A percentile compares a stretch with the other conserved stretches of the same genome.
phyloP scores from a whole-genome alignment of 1,140 invertebrate genomes.

The Papilio polytes region DNA sequence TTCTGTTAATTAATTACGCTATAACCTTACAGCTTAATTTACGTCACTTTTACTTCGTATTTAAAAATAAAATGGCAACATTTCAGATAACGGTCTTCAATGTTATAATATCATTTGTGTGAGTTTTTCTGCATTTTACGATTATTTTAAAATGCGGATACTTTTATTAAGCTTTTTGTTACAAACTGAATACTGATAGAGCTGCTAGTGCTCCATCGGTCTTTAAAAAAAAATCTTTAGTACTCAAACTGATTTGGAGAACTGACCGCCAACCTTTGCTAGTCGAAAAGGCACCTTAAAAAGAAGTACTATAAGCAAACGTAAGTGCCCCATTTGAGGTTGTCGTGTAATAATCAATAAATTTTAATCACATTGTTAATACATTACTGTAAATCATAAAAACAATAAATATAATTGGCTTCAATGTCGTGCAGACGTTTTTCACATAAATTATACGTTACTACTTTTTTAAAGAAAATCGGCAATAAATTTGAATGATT shows the following conservation, averaged over 20 bases:
- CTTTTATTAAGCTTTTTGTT: too few relatives aligned
- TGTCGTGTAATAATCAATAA: background rate
- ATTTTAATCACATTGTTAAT: slow-evolving; percentile 10
- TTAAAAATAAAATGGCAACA: too few relatives aligned
- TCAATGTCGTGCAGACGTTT: slow-evolving; percentile 40
- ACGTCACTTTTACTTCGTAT: background rate
- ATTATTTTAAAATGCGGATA: too few relatives aligned
- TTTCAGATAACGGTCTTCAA: too few relatives aligned
- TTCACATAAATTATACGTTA: slow-evolving; percentile 15
- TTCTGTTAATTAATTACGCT: background rate
- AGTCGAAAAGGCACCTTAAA: too few relatives aligned
- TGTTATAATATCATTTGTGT: too few relatives aligned
- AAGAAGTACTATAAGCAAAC: background rate
- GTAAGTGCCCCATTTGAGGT: background rate
- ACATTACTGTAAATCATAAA: slow-evolving; percentile 43
- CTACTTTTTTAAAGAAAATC: slow-evolving; percentile 20
- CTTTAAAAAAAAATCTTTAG: background rate
- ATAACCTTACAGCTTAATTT: background rate
- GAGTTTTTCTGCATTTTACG: too few relatives aligned
- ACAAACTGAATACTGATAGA: too few relatives aligned
- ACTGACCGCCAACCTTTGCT: too few relatives aligned
- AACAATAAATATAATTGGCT: slow-evolving; percentile 51
- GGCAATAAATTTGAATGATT: slow-evolving; percentile 31
- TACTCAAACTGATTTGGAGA: too few relatives aligned
- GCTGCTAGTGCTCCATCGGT: too few relatives aligned